A percentile compares a stretch with the other conserved stretches of the same genome.
phyloP scores from a whole-genome alignment of 2,888 invertebrate genomes.

The Buathra laborator region DNA sequence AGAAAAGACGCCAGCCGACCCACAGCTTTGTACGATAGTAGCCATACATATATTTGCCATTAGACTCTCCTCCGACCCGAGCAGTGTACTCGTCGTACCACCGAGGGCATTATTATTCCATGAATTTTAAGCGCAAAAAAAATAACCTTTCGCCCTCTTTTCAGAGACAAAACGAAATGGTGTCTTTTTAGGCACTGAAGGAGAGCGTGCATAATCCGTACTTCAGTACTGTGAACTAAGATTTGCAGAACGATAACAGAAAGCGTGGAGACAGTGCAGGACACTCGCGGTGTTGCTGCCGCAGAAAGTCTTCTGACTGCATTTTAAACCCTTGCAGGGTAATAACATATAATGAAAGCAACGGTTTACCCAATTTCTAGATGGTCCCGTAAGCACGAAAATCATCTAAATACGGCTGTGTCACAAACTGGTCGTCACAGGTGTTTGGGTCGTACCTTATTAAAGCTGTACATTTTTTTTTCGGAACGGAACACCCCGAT shows the following conservation, averaged over 20 bases:
- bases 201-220: conserved; percentile 75
- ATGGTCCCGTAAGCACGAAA: not conserved
- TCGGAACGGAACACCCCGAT: not conserved
- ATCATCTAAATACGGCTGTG: too few relatives aligned
- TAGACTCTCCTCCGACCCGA: conserved; percentile 72
- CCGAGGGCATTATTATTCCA: conserved; percentile 80
- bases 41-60: conserved; percentile 75
- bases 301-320: conserved; percentile 70
- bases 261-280: not conserved
- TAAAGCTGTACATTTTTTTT: not conserved
- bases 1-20: conserved; percentile 1
- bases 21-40: conserved; percentile 19
- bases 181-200: conserved; percentile 35
- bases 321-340: conserved; percentile 72
- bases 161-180: conserved; percentile 38
- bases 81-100: conserved; percentile 30
- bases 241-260: conserved; percentile 66
- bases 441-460: not conserved
- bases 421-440: not conserved
- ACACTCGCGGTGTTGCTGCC: conserved; percentile 16
- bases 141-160: conserved; percentile 42
- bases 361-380: not conserved
- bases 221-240: conserved; percentile 74
- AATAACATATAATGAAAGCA: conserved; percentile 8
- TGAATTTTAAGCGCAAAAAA: conserved; percentile 83